Percentiles rank a stretch among this genome's conserved stretches.
Evolutionary conservation across 2,797 vertebrate species (phyloP).

Genomic region (Lutjanus campechanus): DNA sequence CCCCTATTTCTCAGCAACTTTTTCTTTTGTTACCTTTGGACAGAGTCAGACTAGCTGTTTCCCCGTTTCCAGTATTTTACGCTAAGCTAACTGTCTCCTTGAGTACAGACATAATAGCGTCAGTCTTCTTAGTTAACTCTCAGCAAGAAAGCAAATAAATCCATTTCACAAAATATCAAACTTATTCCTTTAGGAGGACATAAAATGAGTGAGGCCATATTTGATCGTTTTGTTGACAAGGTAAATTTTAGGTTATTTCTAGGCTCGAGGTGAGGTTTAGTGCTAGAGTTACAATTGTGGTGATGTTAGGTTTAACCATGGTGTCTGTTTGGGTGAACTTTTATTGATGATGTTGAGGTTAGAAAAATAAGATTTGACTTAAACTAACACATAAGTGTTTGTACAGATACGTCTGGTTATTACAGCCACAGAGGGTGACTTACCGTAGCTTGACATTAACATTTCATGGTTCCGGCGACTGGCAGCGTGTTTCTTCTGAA

Average conservation of each 20-base stretch:
- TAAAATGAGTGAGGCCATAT: neutral
- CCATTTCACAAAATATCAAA: neutral
- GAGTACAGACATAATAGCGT: neutral
- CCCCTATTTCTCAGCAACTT: neutral
- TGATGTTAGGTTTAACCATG: slow-evolving; percentile 7
- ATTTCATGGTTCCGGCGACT: neutral
- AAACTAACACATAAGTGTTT: neutral
- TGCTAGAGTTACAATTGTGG: slow-evolving; percentile 8
- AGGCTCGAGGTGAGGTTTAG: neutral
- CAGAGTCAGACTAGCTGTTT: neutral
- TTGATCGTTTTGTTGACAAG: slow-evolving; percentile 11
- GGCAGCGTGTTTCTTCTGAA: neutral
- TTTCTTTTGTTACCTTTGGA: neutral
- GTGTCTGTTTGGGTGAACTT: slow-evolving; percentile 6
- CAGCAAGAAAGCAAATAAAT: neutral
- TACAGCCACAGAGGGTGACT: neutral
- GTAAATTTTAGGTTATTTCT: slow-evolving; percentile 10
- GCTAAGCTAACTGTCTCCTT: neutral
- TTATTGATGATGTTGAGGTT: slow-evolving; percentile 12
- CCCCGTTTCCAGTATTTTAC: neutral
- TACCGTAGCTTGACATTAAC: neutral
- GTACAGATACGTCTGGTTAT: neutral
- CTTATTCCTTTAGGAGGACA: neutral
- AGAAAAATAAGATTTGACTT: neutral
- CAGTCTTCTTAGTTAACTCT: neutral